Base-by-base conservation (phyloP, 2,113 vertebrate genomes). In the Tachuris rubrigastra region DNA sequence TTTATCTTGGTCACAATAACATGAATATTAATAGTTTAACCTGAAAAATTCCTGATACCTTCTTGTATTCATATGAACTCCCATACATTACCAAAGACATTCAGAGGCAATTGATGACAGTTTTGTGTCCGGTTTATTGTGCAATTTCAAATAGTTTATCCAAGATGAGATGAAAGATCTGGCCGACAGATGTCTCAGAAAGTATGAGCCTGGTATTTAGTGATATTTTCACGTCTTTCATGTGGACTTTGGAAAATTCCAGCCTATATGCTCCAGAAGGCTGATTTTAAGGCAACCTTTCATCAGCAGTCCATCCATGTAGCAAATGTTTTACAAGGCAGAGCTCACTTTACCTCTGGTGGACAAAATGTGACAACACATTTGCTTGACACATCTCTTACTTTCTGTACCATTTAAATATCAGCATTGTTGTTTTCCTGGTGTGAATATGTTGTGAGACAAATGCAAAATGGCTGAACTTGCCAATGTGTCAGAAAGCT, bases 221-320 rank as follows among this genome's bases (percentile, higher is more conserved):
- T 74, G 84, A 80, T 93, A 86, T 90, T 91, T 97, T 90, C 67
- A 37, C 4, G 4, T 88, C 94, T 95, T 97, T 96, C 88, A 95
- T 97, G 96, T 95, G 90, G 90, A 96, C 88, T 95, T 95, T 4
- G 82, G 79, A 88, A 79, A 95, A 96, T 97, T 97, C 92, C 94
- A 92, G 58, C 66, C 59, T 90, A 21, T 89, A 65, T 93, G 75
- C 79, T 88, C 50, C 79, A 85, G 63, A 93, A 88, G 75, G 46
- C 46, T 79, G 90, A 85, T 94, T 88, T 94, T 95, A 93, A 85
- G 74, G 65, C 85, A 96, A 35, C 49, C 58, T 95, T 94, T 97
- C 90, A 88, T 85, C 92, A 88, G 46, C 75, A 93, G 67, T 83
- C 71, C 20, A 15, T 95, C 71, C 63, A 37, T 58, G 41, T 73